Evolutionary conservation across 2,797 vertebrate species (phyloP).

Genomic region (Smutsia temminckii): DNA sequence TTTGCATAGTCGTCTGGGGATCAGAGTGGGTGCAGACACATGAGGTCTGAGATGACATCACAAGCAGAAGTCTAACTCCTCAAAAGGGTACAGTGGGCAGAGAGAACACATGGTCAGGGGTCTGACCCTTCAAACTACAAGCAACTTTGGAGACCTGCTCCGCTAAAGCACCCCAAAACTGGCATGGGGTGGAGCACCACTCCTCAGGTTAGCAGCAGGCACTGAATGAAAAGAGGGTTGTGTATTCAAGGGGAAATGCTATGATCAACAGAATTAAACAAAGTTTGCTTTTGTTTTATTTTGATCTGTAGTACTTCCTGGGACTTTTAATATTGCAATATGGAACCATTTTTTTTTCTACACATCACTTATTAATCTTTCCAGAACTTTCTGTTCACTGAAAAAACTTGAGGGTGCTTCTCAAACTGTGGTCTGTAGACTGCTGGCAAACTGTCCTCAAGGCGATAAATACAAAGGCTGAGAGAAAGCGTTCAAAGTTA

Average conservation of each 20-base stretch:
- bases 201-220: background rate
- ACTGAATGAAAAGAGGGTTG: background rate
- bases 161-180: background rate
- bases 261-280: background rate
- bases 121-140: background rate
- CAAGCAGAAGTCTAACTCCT: background rate
- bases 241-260: background rate
- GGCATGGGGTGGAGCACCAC: accelerated
- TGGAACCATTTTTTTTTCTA: background rate
- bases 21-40: background rate
- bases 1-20: background rate
- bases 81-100: background rate
- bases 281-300: background rate
- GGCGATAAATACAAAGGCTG: background rate
- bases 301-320: background rate
- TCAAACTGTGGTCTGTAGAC: background rate
- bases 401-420: background rate
- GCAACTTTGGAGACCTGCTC: background rate
- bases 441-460: background rate
- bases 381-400: background rate
- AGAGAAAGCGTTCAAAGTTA: background rate
- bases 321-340: background rate
- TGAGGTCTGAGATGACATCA: background rate
- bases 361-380: background rate
- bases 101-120: background rate